These are phyloP conservation scores for Alitta virens DNA, from an alignment of 2,888 invertebrate species.

Conservation along the genomic window DNA sequence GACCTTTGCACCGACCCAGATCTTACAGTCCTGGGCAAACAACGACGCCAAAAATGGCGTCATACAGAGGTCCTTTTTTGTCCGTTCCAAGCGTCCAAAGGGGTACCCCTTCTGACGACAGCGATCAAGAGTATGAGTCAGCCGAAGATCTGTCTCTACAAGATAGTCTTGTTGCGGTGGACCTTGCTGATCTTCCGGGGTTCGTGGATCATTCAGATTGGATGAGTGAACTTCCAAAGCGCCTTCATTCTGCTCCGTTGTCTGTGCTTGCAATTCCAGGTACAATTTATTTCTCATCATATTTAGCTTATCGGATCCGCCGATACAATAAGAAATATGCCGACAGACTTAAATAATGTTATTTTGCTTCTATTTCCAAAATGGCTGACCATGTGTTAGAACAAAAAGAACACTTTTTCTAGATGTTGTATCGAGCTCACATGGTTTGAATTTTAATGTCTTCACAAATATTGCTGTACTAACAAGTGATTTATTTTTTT, in stretches of 20 bases:
- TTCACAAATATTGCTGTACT: neutral
- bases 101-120: neutral
- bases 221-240: slow-evolving; percentile 27
- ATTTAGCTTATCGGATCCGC: too few species aligned
- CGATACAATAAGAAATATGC: too few species aligned
- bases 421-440: neutral
- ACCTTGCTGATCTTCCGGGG: neutral
- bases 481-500: neutral
- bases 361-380: too few species aligned
- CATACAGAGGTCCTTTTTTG: neutral
- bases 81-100: neutral
- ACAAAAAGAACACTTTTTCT: too few species aligned
- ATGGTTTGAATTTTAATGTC: neutral
- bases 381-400: too few species aligned
- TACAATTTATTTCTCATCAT: too few species aligned
- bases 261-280: slow-evolving; percentile 29
- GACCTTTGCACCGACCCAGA: neutral
- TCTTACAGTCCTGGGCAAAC: neutral
- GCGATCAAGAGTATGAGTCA: neutral
- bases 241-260: slow-evolving; percentile 26
- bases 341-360: too few species aligned
- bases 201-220: slow-evolving; percentile 27
- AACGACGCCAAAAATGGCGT: neutral
- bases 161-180: too few species aligned
- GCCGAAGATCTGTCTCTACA: neutral